phyloP scores from a whole-genome alignment of 2,888 invertebrate species.

The Tubulanus polymorphus region DNA sequence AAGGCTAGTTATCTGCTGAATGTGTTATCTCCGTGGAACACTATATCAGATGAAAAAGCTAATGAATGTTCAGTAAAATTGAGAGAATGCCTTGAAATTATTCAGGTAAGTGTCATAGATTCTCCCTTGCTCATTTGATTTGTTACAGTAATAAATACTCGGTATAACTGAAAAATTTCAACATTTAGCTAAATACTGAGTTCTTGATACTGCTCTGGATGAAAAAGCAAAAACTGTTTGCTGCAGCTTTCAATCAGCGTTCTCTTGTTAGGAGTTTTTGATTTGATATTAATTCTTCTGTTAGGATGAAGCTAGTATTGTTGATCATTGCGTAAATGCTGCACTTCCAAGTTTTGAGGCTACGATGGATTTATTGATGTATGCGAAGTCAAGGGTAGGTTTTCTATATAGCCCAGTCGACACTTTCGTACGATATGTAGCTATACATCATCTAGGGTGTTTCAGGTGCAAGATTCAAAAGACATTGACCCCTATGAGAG shows the following conservation, averaged over 20 bases:
- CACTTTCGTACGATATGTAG: background rate
- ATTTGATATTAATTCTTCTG: slow-evolving; percentile 4
- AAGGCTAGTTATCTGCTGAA: slow-evolving; percentile 36
- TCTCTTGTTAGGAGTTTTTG: background rate
- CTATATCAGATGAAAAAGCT: slow-evolving; percentile 21
- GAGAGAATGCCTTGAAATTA: slow-evolving; percentile 27
- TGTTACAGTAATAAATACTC: background rate
- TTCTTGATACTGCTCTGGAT: background rate
- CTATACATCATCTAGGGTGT: too few relatives aligned
- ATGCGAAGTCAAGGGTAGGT: slow-evolving; percentile 32
- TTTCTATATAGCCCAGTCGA: background rate
- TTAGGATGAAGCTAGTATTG: slow-evolving; percentile 30
- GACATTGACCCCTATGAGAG: too few relatives aligned
- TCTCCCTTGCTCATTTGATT: background rate
- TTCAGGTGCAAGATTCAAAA: too few relatives aligned
- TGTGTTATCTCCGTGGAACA: slow-evolving; percentile 39
- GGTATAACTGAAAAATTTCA: background rate
- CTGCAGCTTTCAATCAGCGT: background rate
- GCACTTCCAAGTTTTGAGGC: slow-evolving; percentile 29
- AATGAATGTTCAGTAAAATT: slow-evolving; percentile 27
- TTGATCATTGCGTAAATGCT: slow-evolving; percentile 32
- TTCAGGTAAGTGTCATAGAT: slow-evolving; percentile 25
- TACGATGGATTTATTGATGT: slow-evolving; percentile 29
- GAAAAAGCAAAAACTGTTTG: background rate
- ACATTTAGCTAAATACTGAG: background rate